Base-by-base conservation (phyloP, 2,797 vertebrate genomes). In the Aplochiton taeniatus region DNA sequence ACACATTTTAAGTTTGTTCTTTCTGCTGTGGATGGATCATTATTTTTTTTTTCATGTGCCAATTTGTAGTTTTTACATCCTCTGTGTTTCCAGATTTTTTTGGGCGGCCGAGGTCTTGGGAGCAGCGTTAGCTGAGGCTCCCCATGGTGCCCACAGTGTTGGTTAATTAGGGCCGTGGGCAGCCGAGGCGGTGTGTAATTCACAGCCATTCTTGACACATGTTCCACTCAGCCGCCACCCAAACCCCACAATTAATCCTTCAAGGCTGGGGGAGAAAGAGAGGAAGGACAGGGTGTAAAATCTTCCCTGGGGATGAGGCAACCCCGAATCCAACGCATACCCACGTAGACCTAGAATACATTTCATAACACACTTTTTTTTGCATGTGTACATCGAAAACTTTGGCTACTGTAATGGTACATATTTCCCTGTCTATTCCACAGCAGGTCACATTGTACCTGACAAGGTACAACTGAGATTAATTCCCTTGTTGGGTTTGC, bases 161-260 rank as follows among this genome's bases (percentile, higher is more conserved):
- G 80, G 87, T 83, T 93, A 92, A 93, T 89, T 89, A 89, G 87
- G 89, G 81, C 79, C 65, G 79, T 85, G 79, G 81, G 85, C 82
- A 84, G 81, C 83, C 83, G 54, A 73, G 62, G 61, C 87, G 90
- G 78, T 78, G 88, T 91, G 87, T 90, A 87, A 93, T 89, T 89
- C 87, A 73, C 82, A 90, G 89, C 83, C 82, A 90, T 86, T 85
- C 82, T 90, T 85, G 83, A 91, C 90, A 90, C 85, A 78, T 73
- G 84, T 82, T 81, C 80, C 88, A 64, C 85, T 84, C 31, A 31
- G 31, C 6, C 77, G 64, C 31, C 65, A 55, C 72, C 82, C 85
- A 91, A 87, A 83, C 86, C 83, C 86, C 92, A 81, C 89, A 92
- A 94, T 90, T 92, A 92, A 91, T 88, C 82, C 84, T 80, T 90